phyloP scores from a whole-genome alignment of 2,888 invertebrate genomes.

The Vandiemenella viatica region DNA sequence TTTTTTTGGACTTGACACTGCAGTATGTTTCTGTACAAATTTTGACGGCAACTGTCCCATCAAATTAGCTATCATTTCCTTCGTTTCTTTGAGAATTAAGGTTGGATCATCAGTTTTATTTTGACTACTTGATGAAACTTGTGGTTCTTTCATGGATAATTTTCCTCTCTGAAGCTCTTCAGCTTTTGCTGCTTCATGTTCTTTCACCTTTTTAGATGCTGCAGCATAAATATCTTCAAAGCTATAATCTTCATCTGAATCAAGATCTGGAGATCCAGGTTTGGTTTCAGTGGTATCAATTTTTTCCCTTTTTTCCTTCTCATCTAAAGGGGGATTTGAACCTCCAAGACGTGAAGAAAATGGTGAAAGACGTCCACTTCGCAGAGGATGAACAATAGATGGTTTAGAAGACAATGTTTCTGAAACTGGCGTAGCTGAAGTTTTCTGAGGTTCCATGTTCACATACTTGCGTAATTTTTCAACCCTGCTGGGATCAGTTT shows the following conservation, averaged over 20 bases:
- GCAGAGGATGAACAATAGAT: slow-evolving; percentile 9
- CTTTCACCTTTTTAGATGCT: slow-evolving; percentile 55
- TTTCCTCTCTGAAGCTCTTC: slow-evolving; percentile 8
- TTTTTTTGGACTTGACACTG: background rate
- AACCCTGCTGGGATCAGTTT: slow-evolving; percentile 58
- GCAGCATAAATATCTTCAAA: slow-evolving; percentile 69
- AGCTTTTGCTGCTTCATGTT: slow-evolving; percentile 26
- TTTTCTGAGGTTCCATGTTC: slow-evolving; percentile 33
- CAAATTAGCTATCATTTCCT: slow-evolving; percentile 44
- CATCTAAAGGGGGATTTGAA: slow-evolving; percentile 29
- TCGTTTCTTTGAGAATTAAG: slow-evolving; percentile 37
- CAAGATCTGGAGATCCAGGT: slow-evolving; percentile 38
- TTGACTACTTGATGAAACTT: slow-evolving; percentile 33
- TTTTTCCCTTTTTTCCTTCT: slow-evolving; percentile 19
- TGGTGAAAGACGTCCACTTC: slow-evolving; percentile 29
- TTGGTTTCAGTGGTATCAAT: slow-evolving; percentile 23
- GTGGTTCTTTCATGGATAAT: slow-evolving; percentile 14
- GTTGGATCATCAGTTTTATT: slow-evolving; percentile 32
- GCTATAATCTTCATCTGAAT: slow-evolving; percentile 64
- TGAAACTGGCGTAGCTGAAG: slow-evolving; percentile 7
- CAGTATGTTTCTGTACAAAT: slow-evolving; percentile 14
- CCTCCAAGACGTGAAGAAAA: slow-evolving; percentile 33
- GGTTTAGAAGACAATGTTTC: slow-evolving; percentile 6
- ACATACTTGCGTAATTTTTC: slow-evolving; percentile 63
- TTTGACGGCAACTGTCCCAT: slow-evolving; percentile 40